phyloP scores from a whole-genome alignment of 1,140 invertebrate species.

The Drosophila trapezifrons region DNA sequence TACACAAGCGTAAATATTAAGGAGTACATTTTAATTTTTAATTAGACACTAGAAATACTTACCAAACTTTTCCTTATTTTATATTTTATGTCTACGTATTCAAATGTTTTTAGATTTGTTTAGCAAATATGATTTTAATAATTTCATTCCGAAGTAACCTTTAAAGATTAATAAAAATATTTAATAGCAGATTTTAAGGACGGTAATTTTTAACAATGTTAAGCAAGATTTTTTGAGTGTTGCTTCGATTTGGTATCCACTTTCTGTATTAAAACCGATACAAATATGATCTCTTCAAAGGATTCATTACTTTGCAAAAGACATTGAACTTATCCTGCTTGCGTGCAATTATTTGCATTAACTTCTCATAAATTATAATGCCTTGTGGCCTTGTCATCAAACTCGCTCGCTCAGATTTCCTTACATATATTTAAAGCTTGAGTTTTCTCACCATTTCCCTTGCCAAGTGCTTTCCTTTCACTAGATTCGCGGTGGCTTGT shows the following conservation, averaged over 20 bases:
- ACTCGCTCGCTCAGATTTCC: constrained; percentile 2
- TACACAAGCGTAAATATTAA: too few species aligned
- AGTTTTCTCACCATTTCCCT: constrained; percentile 12
- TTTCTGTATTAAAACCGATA: background rate
- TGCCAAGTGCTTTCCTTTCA: constrained; percentile 6
- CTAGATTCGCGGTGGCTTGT: constrained; percentile 27
- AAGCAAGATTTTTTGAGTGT: background rate
- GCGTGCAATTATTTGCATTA: constrained; percentile 60
- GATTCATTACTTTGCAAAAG: constrained; percentile 25
- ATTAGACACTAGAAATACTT: too few species aligned
- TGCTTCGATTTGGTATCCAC: background rate
- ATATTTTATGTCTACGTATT: background rate
- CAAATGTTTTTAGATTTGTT: background rate
- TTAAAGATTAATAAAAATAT: too few species aligned
- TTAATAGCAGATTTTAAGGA: too few species aligned
- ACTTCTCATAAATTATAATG: constrained; percentile 59
- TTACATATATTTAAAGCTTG: constrained; percentile 16
- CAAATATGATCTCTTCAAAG: background rate
- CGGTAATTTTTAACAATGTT: too few species aligned
- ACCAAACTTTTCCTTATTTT: too few species aligned
- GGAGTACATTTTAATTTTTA: background rate
- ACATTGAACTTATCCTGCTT: constrained; percentile 18
- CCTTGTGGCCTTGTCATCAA: constrained; percentile 33
- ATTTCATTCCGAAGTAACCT: too few species aligned
- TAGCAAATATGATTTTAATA: too few species aligned